These are phyloP conservation scores for Epirrhoe alternata DNA, from an alignment of 2,888 invertebrate species.

Conservation along the genomic window DNA sequence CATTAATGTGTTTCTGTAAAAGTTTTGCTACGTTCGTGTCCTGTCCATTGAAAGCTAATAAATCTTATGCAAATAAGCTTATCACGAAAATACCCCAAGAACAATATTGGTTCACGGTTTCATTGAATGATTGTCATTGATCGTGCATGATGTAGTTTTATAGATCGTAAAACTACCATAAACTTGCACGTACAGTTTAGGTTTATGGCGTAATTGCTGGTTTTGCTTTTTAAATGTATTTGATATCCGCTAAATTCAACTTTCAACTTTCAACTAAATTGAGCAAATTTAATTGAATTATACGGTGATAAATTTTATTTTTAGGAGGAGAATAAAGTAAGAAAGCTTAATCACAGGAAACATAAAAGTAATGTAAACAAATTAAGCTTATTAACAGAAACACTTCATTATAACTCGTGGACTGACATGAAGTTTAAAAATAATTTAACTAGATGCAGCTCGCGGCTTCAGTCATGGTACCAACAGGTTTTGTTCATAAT, in stretches of 20 bases:
- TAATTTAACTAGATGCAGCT: not conserved
- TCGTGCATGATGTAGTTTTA: slow-evolving; percentile 59
- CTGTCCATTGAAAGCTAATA: slow-evolving; percentile 31
- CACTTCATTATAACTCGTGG: slow-evolving; percentile 3
- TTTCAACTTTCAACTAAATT: no score
- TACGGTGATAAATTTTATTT: slow-evolving; percentile 15
- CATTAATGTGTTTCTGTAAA: not conserved
- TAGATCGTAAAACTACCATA: slow-evolving; percentile 55
- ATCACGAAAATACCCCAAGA: slow-evolving; percentile 46
- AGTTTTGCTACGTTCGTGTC: slow-evolving; percentile 27
- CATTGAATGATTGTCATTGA: slow-evolving; percentile 60
- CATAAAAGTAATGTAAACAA: slow-evolving; percentile 15
- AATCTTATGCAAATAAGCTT: slow-evolving; percentile 39
- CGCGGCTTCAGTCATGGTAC: not conserved
- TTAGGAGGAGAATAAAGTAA: slow-evolving; percentile 15
- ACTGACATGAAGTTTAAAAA: slow-evolving; percentile 1
- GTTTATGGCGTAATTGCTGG: slow-evolving; percentile 51
- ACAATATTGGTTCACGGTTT: slow-evolving; percentile 50
- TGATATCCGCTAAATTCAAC: slow-evolving; percentile 44
- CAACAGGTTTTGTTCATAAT: not conserved
- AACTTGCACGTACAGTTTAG: slow-evolving; percentile 50
- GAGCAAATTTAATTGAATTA: slow-evolving; percentile 27
- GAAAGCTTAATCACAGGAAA: slow-evolving; percentile 16
- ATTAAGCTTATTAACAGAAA: slow-evolving; percentile 11
- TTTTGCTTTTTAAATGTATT: slow-evolving; percentile 50